Percentiles rank a stretch among this genome's conserved stretches.
Evolutionary conservation across 2,113 vertebrate genomes (phyloP).

Genomic region (Syngnathus floridae): DNA sequence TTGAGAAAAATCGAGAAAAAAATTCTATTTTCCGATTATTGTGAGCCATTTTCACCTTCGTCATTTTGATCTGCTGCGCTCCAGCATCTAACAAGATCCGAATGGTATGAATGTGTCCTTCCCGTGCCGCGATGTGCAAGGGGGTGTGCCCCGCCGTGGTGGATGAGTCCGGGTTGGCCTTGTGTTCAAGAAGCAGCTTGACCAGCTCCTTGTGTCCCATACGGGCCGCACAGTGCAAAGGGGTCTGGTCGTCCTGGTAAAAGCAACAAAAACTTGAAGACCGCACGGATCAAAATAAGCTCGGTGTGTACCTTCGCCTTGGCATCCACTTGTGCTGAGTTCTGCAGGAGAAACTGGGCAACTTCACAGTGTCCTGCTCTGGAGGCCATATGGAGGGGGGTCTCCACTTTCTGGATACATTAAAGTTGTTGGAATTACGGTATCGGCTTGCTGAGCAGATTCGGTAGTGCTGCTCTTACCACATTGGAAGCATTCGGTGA

Average conservation of each 20-base stretch:
- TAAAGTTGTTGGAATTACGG: not conserved
- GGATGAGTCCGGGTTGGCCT: conserved; percentile 80
- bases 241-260: conserved; percentile 90
- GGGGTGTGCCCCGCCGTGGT: conserved; percentile 90
- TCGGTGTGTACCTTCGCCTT: conserved; percentile 81
- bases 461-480: conserved; percentile 71
- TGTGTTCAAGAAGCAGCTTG: conserved; percentile 82
- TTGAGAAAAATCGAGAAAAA: not conserved
- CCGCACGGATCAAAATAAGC: not conserved
- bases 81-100: conserved; percentile 82
- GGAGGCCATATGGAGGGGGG: conserved; percentile 93
- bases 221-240: conserved; percentile 92
- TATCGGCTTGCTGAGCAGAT: not conserved
- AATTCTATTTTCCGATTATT: too few relatives aligned
- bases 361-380: conserved; percentile 91
- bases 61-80: conserved; percentile 89
- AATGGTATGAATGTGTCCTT: conserved; percentile 83
- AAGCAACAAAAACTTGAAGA: not conserved
- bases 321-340: conserved; percentile 90
- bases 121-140: conserved; percentile 83
- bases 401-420: conserved; percentile 89
- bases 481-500: conserved; percentile 97
- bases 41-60: conserved; percentile 74
- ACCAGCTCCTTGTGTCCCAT: conserved; percentile 88
- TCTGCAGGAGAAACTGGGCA: conserved; percentile 91